Conservation (phyloP, 2,797 vertebrate species). For the Malacoraja senta region DNA sequence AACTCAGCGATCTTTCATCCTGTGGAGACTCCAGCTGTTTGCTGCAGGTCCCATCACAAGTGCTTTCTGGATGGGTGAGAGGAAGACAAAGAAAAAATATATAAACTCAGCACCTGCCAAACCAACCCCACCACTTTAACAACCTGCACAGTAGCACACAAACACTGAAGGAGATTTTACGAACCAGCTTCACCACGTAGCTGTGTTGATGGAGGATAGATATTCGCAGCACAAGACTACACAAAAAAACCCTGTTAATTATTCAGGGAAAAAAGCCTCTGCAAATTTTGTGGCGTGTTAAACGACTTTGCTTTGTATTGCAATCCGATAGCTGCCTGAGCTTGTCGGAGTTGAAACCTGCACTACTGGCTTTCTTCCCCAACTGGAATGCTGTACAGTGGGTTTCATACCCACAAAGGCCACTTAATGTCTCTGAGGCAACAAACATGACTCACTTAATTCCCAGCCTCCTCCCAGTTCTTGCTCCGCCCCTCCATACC, state of each 20-base stretch:
- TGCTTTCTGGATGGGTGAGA: background rate
- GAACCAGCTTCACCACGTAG: background rate
- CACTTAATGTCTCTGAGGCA: background rate
- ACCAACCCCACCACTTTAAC: background rate
- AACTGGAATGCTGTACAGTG: background rate
- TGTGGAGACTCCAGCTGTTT: background rate
- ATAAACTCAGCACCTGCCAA: background rate
- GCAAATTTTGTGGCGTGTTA: no score
- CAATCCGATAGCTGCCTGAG: background rate
- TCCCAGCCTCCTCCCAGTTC: background rate
- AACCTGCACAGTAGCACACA: background rate
- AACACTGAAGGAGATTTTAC: background rate
- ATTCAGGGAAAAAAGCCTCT: background rate
- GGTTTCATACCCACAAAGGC: background rate
- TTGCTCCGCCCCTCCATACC: background rate
- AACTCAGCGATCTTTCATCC: slow-evolving; percentile 10
- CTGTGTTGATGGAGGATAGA: background rate
- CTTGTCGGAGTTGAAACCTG: background rate
- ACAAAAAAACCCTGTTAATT: background rate
- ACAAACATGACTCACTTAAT: background rate
- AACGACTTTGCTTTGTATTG: background rate
- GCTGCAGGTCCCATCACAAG: background rate
- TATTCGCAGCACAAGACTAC: background rate
- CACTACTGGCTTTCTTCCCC: background rate
- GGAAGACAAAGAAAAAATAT: background rate